These are phyloP conservation scores for Hydrophis major DNA, from an alignment of 2,797 vertebrate genomes.

Conservation along the genomic window DNA sequence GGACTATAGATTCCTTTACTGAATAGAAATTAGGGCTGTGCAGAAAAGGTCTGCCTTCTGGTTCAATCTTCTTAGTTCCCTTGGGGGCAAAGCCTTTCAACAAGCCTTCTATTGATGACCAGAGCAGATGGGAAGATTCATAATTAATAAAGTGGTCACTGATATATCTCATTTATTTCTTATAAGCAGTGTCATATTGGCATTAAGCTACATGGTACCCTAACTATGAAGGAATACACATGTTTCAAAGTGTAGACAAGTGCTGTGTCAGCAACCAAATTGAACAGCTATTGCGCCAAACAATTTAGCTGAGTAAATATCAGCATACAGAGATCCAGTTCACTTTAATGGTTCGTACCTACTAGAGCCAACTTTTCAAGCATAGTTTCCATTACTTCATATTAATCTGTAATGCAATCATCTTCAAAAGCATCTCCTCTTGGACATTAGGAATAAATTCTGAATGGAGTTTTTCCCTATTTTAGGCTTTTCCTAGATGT, in stretches of 20 bases:
- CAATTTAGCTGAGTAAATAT: not conserved
- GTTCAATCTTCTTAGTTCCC: not conserved
- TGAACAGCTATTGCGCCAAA: not conserved
- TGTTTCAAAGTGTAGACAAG: not conserved
- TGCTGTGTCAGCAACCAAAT: not conserved
- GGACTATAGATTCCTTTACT: not conserved
- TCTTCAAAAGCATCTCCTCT: not conserved
- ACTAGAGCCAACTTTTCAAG: not conserved
- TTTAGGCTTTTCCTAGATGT: not conserved
- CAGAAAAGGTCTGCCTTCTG: not conserved
- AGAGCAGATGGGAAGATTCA: not conserved
- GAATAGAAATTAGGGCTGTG: not conserved
- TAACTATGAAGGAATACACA: not conserved
- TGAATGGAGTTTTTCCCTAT: rapidly evolving
- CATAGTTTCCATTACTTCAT: not conserved
- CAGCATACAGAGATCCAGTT: not conserved
- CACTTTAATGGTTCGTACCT: not conserved
- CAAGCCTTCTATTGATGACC: not conserved
- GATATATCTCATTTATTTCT: not conserved
- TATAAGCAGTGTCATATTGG: not conserved
- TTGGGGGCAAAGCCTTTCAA: not conserved
- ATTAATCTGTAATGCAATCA: constrained; percentile 13
- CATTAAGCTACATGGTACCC: not conserved
- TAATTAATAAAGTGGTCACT: not conserved
- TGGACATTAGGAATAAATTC: not conserved